A percentile compares a stretch with the other conserved stretches of the same genome.
Conservation (phyloP, 1,140 invertebrate genomes). For the Elysia chlorotica region DNA sequence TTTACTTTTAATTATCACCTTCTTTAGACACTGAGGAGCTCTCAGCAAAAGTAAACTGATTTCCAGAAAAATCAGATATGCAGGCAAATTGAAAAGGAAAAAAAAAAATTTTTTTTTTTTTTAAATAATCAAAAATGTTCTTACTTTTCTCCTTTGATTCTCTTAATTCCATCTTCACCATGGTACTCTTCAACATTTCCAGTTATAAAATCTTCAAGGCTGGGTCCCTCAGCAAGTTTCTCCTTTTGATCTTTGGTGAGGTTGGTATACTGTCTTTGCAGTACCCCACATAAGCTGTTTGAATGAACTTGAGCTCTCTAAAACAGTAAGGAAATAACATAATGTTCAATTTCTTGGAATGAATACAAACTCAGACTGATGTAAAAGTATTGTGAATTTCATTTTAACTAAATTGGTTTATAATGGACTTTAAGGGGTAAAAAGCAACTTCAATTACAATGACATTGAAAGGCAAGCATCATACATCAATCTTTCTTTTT, state of each 20-base stretch:
- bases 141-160: slow-evolving; percentile 78
- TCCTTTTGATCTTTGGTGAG: slow-evolving; percentile 47
- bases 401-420: background rate
- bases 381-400: background rate
- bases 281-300: background rate
- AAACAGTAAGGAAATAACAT: background rate
- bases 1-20: too few species aligned
- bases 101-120: background rate
- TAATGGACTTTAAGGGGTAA: background rate
- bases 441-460: too few species aligned
- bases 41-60: too few species aligned
- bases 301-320: background rate
- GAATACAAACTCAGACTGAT: background rate
- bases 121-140: slow-evolving; percentile 12
- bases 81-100: too few species aligned
- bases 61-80: too few species aligned
- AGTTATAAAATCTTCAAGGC: slow-evolving; percentile 64
- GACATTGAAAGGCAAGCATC: too few species aligned
- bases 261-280: slow-evolving; percentile 21
- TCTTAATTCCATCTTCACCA: slow-evolving; percentile 72
- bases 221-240: slow-evolving; percentile 57
- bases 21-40: too few species aligned
- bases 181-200: slow-evolving; percentile 67
- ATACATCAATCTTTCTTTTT: too few species aligned
- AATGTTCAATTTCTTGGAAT: background rate